Evolutionary conservation across 2,113 vertebrate genomes (phyloP).

Genomic region (Glaucidium brasilianum): DNA sequence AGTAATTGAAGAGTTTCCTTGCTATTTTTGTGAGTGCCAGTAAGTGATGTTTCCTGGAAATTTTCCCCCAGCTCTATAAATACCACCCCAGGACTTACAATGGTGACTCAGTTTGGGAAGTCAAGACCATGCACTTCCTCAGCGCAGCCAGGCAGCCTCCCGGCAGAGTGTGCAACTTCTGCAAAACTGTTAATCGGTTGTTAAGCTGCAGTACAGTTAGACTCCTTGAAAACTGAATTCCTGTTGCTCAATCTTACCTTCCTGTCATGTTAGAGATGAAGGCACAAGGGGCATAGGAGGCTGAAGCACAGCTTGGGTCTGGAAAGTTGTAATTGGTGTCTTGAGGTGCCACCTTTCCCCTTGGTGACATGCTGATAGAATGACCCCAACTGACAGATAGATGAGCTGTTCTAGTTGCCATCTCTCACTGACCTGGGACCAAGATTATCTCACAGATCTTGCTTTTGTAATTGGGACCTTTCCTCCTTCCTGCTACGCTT

Average conservation of each 20-base stretch:
- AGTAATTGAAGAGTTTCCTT: conserved; percentile 62
- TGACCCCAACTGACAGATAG: not conserved
- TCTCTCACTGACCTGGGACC: not conserved
- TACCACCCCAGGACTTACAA: conserved; percentile 60
- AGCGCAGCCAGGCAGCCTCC: conserved; percentile 43
- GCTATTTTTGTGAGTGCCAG: conserved; percentile 75
- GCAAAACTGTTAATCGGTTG: conserved; percentile 54
- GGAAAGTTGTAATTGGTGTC: not conserved
- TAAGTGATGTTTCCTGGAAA: conserved; percentile 81
- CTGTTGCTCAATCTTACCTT: conserved; percentile 15
- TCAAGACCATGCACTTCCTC: conserved; percentile 70
- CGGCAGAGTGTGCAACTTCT: conserved; percentile 68
- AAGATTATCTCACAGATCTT: not conserved
- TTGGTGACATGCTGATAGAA: accelerated
- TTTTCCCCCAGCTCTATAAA: conserved; percentile 76
- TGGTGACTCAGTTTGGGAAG: conserved; percentile 79
- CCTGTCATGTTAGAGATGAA: not conserved
- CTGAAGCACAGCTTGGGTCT: not conserved
- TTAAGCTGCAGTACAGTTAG: conserved; percentile 22
- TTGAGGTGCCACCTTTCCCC: not conserved
- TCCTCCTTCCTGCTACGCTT: not conserved
- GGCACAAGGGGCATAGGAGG: not conserved
- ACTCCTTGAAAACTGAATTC: conserved; percentile 26
- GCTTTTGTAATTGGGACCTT: not conserved
- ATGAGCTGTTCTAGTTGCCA: not conserved